These are phyloP conservation scores for Orthonychiurus folsomi DNA, from an alignment of 2,888 invertebrate genomes.

Conservation along the genomic window DNA sequence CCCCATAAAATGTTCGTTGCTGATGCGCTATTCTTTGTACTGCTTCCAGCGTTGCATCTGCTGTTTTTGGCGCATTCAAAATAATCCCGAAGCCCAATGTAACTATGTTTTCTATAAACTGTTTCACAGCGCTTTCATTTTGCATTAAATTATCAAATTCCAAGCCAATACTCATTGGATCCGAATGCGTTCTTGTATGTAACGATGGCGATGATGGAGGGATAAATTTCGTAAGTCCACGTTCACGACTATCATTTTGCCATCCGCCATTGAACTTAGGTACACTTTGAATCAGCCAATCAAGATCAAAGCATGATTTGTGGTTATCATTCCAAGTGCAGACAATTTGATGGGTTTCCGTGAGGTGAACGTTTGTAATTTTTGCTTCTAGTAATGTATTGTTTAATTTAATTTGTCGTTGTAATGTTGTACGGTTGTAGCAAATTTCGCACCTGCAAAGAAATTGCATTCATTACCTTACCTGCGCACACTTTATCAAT, in stretches of 20 bases:
- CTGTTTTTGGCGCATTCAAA: constrained; percentile 47
- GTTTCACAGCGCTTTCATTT: constrained; percentile 18
- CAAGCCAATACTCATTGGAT: constrained; percentile 19
- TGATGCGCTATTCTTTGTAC: constrained; percentile 54
- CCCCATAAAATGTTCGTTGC: constrained; percentile 63
- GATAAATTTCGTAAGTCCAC: no score
- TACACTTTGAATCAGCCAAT: constrained; percentile 46
- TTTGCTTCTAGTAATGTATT: constrained; percentile 41
- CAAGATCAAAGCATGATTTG: constrained; percentile 48
- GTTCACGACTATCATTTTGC: no score
- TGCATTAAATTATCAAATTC: constrained; percentile 29
- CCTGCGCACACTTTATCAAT: no score
- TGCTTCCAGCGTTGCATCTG: constrained; percentile 50
- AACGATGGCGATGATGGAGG: background rate
- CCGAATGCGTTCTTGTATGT: constrained; percentile 17
- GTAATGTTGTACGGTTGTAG: constrained; percentile 53
- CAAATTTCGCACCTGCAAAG: constrained; percentile 51
- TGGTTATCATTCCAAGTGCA: constrained; percentile 56
- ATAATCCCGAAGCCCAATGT: constrained; percentile 33
- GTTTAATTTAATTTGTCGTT: constrained; percentile 51
- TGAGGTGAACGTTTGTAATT: constrained; percentile 44
- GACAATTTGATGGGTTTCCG: constrained; percentile 43
- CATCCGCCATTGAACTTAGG: background rate
- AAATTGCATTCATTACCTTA: background rate
- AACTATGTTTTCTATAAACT: constrained; percentile 28